Base-by-base conservation (phyloP, 2,888 invertebrate genomes). In the Sussaba pulchella region DNA sequence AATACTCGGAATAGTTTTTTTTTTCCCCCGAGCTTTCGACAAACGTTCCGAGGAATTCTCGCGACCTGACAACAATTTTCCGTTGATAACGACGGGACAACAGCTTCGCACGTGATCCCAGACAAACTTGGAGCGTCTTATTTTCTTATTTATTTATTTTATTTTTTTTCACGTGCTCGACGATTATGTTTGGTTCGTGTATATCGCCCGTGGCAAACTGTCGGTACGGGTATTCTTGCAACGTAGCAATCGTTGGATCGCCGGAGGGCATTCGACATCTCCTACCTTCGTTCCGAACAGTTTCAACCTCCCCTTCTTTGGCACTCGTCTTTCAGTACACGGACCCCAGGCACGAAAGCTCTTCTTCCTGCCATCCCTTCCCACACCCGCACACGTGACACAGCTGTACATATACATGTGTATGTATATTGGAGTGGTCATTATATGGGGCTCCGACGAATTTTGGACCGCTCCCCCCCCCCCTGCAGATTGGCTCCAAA, bases 91-190 rank as follows among this genome's bases (percentile, higher is more conserved):
- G 31, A 31, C 6, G 31, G 31, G 31, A 31, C 31, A n/a, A n/a
- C n/a, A 31, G 31, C 31, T 31, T 31, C 2, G 31, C 31, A 31
- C 2, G 31, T 31, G n/a, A n/a, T n/a, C n/a, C n/a, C n/a, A n/a
- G n/a, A n/a, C n/a, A n/a, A n/a, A n/a, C 61, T 41, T 36, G 45
- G 12, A 21, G 52, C 57, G 54, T 66, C 50, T 66, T 71, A 10
- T 57, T 43, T 26, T 64, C 47, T 50, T 77, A 71, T 64, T 54
- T 63, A 10, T 47, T 39, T 45, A 9, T 50, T 50, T 26, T 36
- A 8, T 31, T 24, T 14, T 70, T 21, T 10, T 12, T 47, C 21
- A 9, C 6, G 2, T 45, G 6, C 43, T 45, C 24, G 9, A 17
- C 54, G 54, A 54, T 24, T 54, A 12, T 26, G 24, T 63, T 39